Percentiles rank a stretch among this genome's conserved stretches.
Evolutionary conservation across 1,140 invertebrate species (phyloP).

Genomic region (Agraylea sexmaculata): DNA sequence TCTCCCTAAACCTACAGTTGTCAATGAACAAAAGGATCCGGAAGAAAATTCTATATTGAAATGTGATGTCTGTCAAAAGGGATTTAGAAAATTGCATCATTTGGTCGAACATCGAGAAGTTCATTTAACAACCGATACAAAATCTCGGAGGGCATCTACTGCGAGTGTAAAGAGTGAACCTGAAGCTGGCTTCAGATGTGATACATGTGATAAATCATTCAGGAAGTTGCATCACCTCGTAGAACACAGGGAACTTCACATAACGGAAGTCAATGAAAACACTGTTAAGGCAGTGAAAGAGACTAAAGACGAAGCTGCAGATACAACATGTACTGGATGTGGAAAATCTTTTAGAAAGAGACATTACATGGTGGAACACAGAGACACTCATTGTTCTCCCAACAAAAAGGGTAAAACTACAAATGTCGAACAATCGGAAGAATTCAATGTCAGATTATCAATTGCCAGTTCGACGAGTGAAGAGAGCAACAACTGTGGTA

Average conservation of each 20-base stretch:
- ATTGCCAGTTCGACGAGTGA: constrained; percentile 17
- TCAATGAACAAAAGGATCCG: constrained; percentile 19
- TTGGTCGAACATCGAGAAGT: constrained; percentile 32
- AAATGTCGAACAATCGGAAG: constrained; percentile 3
- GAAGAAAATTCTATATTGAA: constrained; percentile 28
- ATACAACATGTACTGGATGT: constrained; percentile 17
- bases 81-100: constrained; percentile 37
- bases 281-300: constrained; percentile 17
- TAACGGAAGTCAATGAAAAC: constrained; percentile 24
- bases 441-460: constrained; percentile 13
- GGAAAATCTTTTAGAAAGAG: constrained; percentile 19
- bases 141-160: constrained; percentile 14
- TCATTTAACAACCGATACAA: constrained; percentile 11
- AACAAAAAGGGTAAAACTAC: constrained; percentile 10
- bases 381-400: constrained; percentile 18
- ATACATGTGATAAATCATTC: constrained; percentile 40
- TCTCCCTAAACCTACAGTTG: constrained; percentile 25
- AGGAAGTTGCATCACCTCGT: constrained; percentile 39
- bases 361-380: constrained; percentile 18
- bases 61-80: constrained; percentile 38
- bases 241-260: constrained; percentile 37
- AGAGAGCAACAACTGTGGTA: constrained; percentile 17
- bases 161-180: constrained; percentile 23
- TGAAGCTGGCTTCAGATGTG: constrained; percentile 37
- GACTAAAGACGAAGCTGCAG: constrained; percentile 20